phyloP scores from a whole-genome alignment of 2,113 vertebrate species.

The Rhinichthys klamathensis region DNA sequence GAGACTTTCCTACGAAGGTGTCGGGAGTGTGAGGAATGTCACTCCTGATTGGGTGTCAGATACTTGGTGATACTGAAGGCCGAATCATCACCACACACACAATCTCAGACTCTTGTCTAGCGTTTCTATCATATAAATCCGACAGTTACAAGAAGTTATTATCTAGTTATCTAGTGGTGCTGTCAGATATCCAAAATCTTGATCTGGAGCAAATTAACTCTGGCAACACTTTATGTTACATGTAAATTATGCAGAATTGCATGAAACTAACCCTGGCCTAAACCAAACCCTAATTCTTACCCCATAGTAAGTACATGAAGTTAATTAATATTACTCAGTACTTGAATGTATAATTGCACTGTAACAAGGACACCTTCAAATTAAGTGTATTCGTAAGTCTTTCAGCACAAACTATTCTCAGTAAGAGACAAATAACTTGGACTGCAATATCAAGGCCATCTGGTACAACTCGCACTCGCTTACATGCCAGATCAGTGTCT shows the following conservation, averaged over 20 bases:
- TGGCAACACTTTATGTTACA: no score
- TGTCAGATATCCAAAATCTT: slow-evolving; percentile 38
- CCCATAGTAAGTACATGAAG: no score
- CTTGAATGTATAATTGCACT: no score
- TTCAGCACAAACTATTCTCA: not conserved
- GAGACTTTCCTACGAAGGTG: slow-evolving; percentile 62
- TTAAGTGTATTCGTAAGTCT: not conserved
- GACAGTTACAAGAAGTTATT: slow-evolving; percentile 32
- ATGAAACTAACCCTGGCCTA: no score
- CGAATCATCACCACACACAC: not conserved
- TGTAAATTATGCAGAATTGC: no score
- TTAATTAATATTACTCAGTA: no score
- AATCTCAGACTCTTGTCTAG: not conserved
- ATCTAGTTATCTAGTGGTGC: not conserved
- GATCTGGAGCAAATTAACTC: not conserved
- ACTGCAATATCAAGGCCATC: not conserved
- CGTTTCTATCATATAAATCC: slow-evolving; percentile 12
- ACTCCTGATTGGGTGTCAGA: not conserved
- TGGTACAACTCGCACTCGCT: not conserved
- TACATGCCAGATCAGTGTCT: slow-evolving; percentile 4
- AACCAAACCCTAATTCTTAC: no score
- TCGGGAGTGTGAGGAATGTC: slow-evolving; percentile 62
- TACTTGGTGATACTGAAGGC: slow-evolving; percentile 8
- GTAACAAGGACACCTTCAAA: no score
- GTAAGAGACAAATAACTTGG: not conserved